phyloP scores from a whole-genome alignment of 2,797 vertebrate species.

The Leptodactylus fallax region DNA sequence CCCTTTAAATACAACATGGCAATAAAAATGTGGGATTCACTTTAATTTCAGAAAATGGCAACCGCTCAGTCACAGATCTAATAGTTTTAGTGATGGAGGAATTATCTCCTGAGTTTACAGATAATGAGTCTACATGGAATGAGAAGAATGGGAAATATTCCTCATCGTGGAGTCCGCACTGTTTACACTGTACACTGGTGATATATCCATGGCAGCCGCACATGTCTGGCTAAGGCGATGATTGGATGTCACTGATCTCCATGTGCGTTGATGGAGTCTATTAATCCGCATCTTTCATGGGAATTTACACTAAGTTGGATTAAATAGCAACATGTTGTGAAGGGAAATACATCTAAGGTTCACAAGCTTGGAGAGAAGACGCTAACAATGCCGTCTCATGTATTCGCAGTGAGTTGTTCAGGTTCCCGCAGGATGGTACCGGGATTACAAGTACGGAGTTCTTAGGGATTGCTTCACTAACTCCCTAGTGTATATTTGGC shows the following conservation, averaged over 20 bases:
- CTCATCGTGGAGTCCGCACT: not conserved
- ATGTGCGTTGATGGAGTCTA: not conserved
- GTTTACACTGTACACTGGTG: not conserved
- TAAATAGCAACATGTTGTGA: not conserved
- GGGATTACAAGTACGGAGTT: no score
- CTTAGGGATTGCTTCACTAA: no score
- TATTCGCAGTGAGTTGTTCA: no score
- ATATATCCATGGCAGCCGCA: conserved; percentile 35
- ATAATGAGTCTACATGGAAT: not conserved
- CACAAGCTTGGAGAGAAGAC: not conserved
- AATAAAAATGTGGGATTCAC: no score
- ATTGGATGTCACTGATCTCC: not conserved
- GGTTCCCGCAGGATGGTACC: no score
- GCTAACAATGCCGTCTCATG: not conserved
- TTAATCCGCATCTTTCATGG: not conserved
- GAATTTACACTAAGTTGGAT: not conserved
- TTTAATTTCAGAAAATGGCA: not conserved
- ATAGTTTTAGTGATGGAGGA: not conserved
- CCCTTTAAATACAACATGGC: no score
- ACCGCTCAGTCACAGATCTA: not conserved
- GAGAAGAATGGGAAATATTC: conserved; percentile 24
- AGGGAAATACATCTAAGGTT: not conserved
- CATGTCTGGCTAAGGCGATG: not conserved
- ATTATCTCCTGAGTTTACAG: not conserved
- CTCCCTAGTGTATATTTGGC: no score